phyloP scores from a whole-genome alignment of 2,888 invertebrate species.

The Nephrotoma appendiculata region DNA sequence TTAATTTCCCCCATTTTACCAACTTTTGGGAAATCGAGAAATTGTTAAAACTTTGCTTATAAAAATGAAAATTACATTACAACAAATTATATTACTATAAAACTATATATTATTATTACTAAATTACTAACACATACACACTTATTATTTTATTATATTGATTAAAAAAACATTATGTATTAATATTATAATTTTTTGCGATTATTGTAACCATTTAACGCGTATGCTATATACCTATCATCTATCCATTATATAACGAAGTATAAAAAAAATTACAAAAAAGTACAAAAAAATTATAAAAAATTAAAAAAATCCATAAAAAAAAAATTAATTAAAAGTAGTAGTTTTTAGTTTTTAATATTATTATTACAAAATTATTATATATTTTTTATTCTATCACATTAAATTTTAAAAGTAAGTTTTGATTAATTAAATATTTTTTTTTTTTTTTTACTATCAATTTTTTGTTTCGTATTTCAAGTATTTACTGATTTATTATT shows the following conservation, averaged over 20 bases:
- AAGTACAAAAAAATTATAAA: neutral
- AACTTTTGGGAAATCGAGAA: neutral
- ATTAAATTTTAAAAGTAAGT: neutral
- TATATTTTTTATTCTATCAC: neutral
- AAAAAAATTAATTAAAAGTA: neutral
- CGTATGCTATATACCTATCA: neutral
- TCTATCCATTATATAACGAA: neutral
- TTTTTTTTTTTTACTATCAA: neutral
- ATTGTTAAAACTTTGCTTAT: neutral
- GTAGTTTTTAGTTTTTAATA: neutral
- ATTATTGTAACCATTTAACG: neutral
- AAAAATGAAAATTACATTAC: neutral
- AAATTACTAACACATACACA: neutral
- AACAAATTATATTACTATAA: neutral
- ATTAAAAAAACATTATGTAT: neutral
- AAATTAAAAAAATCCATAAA: neutral
- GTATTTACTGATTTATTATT: neutral
- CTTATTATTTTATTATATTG: neutral
- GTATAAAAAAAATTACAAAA: neutral
- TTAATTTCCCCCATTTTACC: neutral
- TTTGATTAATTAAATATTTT: neutral
- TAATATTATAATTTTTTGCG: neutral
- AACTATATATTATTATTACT: neutral
- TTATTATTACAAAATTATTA: neutral
- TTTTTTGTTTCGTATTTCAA: neutral